Evolutionary conservation across 2,888 invertebrate genomes (phyloP).

Genomic region (Coelopa pilipes): DNA sequence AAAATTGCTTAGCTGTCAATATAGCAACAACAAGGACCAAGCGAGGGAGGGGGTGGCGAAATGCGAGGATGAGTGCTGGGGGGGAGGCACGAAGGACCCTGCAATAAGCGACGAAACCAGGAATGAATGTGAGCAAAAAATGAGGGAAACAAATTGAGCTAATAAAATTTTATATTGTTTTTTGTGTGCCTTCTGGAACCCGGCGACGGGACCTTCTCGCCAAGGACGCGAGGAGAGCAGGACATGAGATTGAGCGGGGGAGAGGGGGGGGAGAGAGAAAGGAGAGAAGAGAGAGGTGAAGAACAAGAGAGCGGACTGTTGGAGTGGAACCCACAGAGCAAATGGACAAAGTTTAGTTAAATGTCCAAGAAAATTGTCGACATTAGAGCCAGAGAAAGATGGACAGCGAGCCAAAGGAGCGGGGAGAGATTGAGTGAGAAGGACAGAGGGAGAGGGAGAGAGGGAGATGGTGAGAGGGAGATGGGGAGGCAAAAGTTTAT

Average conservation of each 20-base stretch:
- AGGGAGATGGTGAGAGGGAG: too few relatives aligned
- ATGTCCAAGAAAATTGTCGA: constrained; percentile 24
- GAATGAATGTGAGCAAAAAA: constrained; percentile 1
- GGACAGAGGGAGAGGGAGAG: too few relatives aligned
- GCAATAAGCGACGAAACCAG: neutral
- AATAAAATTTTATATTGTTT: constrained; percentile 32
- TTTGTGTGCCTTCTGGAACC: neutral
- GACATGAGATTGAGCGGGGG: too few relatives aligned
- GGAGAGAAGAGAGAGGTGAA: neutral
- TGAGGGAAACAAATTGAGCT: constrained; percentile 34
- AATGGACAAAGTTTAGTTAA: constrained; percentile 32
- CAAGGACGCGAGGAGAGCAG: neutral
- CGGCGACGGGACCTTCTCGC: neutral
- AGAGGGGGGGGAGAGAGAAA: too few relatives aligned
- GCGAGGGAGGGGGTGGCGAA: too few relatives aligned
- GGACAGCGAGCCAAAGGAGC: neutral
- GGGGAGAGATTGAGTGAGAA: too few relatives aligned
- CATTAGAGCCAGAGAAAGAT: neutral
- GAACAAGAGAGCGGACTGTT: neutral
- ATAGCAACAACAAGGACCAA: neutral
- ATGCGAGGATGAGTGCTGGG: neutral
- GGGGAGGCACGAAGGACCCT: neutral
- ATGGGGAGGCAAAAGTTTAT: constrained; percentile 15
- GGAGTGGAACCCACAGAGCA: constrained; percentile 6
- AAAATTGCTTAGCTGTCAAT: constrained; percentile 33